These are phyloP conservation scores for Hedychridium roseum DNA, from an alignment of 2,888 invertebrate genomes.

Conservation along the genomic window DNA sequence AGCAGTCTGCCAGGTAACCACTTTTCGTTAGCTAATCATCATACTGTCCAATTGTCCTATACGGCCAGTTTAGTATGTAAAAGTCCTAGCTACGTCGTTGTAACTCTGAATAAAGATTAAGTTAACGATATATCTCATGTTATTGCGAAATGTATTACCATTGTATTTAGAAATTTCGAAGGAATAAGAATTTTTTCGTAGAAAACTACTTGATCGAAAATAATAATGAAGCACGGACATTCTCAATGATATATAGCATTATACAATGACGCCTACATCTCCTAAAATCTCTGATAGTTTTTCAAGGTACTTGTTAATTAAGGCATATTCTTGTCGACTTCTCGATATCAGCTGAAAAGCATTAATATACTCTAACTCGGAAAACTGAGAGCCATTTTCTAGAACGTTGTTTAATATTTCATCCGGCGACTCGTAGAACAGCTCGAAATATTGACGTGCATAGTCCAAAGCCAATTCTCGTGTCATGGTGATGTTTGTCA, in stretches of 20 bases:
- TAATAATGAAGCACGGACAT: no score
- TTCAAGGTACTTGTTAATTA: no score
- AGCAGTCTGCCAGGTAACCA: no score
- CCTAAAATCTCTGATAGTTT: no score
- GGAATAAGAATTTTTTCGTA: neutral
- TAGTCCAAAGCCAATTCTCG: slow-evolving; percentile 86
- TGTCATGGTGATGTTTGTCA: slow-evolving; percentile 84
- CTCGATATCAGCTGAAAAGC: no score
- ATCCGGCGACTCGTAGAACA: slow-evolving; percentile 84
- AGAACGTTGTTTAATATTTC: slow-evolving; percentile 82
- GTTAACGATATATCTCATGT: neutral
- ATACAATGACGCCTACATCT: no score
- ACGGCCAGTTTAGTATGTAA: no score
- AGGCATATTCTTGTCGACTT: no score
- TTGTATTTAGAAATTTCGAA: neutral
- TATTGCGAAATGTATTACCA: neutral
- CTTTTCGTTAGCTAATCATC: no score
- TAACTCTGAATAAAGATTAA: neutral
- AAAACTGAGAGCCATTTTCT: slow-evolving; percentile 83
- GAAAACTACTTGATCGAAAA: neutral
- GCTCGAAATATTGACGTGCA: slow-evolving; percentile 87
- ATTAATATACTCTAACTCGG: slow-evolving; percentile 82
- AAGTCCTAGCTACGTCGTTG: no score
- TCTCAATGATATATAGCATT: neutral
- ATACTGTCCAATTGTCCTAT: no score